Evolutionary conservation across 2,113 vertebrate species (phyloP).

Genomic region (Ictalurus furcatus): DNA sequence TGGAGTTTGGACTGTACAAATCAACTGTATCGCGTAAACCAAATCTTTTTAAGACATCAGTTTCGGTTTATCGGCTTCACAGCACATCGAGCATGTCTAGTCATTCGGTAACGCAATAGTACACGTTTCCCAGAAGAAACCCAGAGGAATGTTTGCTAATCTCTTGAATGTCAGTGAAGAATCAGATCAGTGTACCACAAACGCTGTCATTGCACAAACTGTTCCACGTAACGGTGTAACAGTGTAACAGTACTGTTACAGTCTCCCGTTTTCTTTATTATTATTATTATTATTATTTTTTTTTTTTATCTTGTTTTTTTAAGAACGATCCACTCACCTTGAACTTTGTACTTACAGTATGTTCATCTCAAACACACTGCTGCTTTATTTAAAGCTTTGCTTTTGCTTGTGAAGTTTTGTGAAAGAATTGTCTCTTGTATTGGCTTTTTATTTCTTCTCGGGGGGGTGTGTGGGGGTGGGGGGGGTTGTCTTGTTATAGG

Average conservation of each 20-base stretch:
- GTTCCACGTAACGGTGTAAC: neutral
- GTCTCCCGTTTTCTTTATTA: neutral
- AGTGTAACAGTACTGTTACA: neutral
- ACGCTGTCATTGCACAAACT: constrained; percentile 4
- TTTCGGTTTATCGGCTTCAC: neutral
- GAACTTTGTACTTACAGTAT: neutral
- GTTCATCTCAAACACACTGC: constrained; percentile 34
- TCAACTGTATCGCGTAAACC: neutral
- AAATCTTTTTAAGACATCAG: neutral
- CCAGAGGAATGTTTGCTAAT: neutral
- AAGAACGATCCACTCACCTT: neutral
- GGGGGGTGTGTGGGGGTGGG: neutral
- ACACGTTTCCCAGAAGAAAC: neutral
- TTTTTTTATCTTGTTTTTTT: too few species aligned
- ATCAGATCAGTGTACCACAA: neutral
- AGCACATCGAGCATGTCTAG: neutral
- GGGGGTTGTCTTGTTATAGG: too few species aligned
- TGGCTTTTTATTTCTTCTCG: neutral
- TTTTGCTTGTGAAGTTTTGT: constrained; percentile 25
- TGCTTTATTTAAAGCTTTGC: constrained; percentile 34
- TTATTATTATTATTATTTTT: too few species aligned
- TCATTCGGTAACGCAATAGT: neutral
- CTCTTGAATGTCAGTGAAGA: neutral
- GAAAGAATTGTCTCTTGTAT: constrained; percentile 37
- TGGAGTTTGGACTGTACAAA: neutral